Evolutionary conservation across 2,888 invertebrate genomes (phyloP), one percentile per base, ranked within the genome.

Genomic region (Sepiola atlantica): DNA sequence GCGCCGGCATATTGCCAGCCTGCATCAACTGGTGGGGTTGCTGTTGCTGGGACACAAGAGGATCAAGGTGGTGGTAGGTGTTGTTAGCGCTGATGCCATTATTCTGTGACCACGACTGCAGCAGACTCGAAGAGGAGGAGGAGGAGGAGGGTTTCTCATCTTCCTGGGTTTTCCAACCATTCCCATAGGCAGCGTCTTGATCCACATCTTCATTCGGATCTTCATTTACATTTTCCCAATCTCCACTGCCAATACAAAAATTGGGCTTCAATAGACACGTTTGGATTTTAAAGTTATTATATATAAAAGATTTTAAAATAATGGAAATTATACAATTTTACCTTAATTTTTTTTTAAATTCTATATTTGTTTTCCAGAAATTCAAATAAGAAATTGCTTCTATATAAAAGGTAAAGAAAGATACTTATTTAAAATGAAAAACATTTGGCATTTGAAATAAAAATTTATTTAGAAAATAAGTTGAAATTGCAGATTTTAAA

Each of bases 211-310:
- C 35, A 35, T 24, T 45, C 45, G 24, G 91, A 20, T 35, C 91
- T 24, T 91, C 91, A 91, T 91, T 91, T 45, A 91, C 45, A 28
- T 45, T 91, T 91, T 91, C 91, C 91, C 91, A 91, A 91, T 91
- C 45, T 91, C 91, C 91, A 91, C 91, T 91, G 91, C 91, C 91
- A 91, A 91, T 91, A 91, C 45, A 91, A 91, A 91, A 91, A 91
- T 91, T 91, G 91, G 91, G 91, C 91, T 91, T 91, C 18, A 91
- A 91, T 35, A 91, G 91, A 61, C 61, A 61, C 21, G 61, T 61
- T 61, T 61, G 21, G 21, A 61, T 61, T 61, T 61, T 24, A 24
- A 61, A 61, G 21, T 61, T 24, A 61, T 0, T 20, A 24, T 21
- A 21, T 8, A 8, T 61, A 24, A 24, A 10, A 61, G 61, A 21